These are phyloP conservation scores for Apostichopus californicus DNA, from an alignment of 35 echinoderm and acorn worm genomes.

Conservation along the genomic window DNA sequence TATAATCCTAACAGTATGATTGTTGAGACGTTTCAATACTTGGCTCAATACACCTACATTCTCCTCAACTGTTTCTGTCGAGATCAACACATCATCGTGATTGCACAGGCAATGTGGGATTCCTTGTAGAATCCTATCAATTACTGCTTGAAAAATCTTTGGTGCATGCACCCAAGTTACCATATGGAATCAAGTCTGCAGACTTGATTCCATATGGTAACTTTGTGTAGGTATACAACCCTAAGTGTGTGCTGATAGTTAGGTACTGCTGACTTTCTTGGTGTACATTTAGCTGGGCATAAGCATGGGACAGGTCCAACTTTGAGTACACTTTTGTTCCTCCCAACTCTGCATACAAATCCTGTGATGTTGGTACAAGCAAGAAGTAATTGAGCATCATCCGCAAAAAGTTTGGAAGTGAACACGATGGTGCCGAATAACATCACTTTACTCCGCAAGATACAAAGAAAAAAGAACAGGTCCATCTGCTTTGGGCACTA, in stretches of 20 bases:
- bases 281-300: constrained; percentile 65
- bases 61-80: constrained; percentile 48
- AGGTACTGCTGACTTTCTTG: constrained; percentile 61
- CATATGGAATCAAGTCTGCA: constrained; percentile 43
- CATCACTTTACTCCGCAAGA: too few relatives aligned
- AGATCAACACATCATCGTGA: constrained; percentile 67
- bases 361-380: constrained; percentile 64
- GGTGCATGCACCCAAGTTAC: constrained; percentile 21
- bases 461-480: neutral
- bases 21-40: constrained; percentile 37
- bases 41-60: constrained; percentile 25
- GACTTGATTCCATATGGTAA: constrained; percentile 55
- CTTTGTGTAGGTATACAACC: constrained; percentile 49
- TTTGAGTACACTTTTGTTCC: constrained; percentile 54
- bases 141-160: constrained; percentile 63
- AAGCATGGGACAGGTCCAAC: constrained; percentile 73
- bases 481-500: constrained; percentile 76
- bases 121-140: constrained; percentile 69
- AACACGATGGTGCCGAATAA: neutral
- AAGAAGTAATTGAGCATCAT: constrained; percentile 44
- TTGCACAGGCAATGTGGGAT: constrained; percentile 63
- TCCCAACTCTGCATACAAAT: constrained; percentile 71
- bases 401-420: constrained; percentile 50
- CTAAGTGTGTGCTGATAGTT: constrained; percentile 58
- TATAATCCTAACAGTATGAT: constrained; percentile 24